Conservation (phyloP, 1,140 invertebrate species). For the Conus betulinus region DNA sequence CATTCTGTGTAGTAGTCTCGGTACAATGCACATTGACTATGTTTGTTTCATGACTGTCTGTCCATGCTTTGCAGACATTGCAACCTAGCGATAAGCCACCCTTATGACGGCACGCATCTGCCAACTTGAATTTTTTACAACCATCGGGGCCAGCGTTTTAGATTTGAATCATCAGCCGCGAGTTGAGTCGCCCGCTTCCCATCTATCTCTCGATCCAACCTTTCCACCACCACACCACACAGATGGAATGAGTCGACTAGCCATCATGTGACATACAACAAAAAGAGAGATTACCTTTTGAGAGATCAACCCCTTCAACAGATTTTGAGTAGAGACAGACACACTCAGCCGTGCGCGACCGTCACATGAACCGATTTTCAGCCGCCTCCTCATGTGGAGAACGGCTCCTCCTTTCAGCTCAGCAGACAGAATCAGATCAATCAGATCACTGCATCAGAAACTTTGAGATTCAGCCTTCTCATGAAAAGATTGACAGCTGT, state of each 20-base stretch:
- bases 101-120: slow-evolving; percentile 20
- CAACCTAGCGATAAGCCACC: slow-evolving; percentile 32
- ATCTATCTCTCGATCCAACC: slow-evolving; percentile 29
- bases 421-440: background rate
- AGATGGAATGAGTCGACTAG: slow-evolving; percentile 32
- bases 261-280: slow-evolving; percentile 2
- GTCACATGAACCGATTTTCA: slow-evolving; percentile 18
- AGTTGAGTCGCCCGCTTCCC: slow-evolving; percentile 33
- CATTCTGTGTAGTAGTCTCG: background rate
- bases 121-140: slow-evolving; percentile 22
- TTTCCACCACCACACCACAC: background rate
- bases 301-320: background rate
- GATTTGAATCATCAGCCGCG: slow-evolving; percentile 26
- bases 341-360: background rate
- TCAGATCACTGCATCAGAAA: slow-evolving; percentile 10
- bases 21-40: background rate
- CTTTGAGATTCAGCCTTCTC: slow-evolving; percentile 5
- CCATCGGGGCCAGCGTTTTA: slow-evolving; percentile 26
- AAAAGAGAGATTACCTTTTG: background rate
- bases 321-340: slow-evolving; percentile 23
- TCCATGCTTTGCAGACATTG: slow-evolving; percentile 50
- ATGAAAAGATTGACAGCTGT: slow-evolving; percentile 6
- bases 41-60: slow-evolving; percentile 38
- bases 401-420: background rate
- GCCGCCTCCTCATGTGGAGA: slow-evolving; percentile 5